phyloP scores from a whole-genome alignment of 23 tunicate species.

The Diplosoma virens region DNA sequence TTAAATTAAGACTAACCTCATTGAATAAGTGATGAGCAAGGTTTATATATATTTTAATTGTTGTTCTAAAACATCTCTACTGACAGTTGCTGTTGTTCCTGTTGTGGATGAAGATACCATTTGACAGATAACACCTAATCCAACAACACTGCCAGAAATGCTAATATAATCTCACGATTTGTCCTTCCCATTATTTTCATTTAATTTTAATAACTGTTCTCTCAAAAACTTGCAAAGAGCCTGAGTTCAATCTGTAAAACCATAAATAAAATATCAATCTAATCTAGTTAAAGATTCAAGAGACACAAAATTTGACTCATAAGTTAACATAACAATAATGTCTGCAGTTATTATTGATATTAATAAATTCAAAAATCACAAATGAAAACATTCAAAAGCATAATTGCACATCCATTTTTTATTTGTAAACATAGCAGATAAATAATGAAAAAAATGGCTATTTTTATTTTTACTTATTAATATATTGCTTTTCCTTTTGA shows the following conservation, averaged over 20 bases:
- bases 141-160: background rate
- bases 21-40: conserved; percentile 80
- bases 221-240: conserved; percentile 81
- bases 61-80: conserved; percentile 62
- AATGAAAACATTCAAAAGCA: too few relatives aligned
- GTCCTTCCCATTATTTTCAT: conserved; percentile 14
- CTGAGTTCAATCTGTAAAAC: conserved; percentile 74
- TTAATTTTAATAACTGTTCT: conserved; percentile 63
- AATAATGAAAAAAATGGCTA: too few relatives aligned
- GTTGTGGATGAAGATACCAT: background rate
- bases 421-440: too few relatives aligned
- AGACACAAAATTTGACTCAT: too few relatives aligned
- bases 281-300: too few relatives aligned
- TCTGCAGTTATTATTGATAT: too few relatives aligned
- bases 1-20: conserved; percentile 66
- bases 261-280: background rate
- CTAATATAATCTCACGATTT: background rate
- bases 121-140: conserved; percentile 1
- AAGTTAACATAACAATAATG: too few relatives aligned
- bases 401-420: too few relatives aligned
- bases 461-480: too few relatives aligned
- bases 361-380: too few relatives aligned
- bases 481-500: too few relatives aligned
- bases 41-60: conserved; percentile 51
- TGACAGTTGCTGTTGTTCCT: too few relatives aligned